Percentiles rank a stretch among this genome's conserved stretches.
phyloP scores from a whole-genome alignment of 2,113 vertebrate species.

The Struthidea cinerea region DNA sequence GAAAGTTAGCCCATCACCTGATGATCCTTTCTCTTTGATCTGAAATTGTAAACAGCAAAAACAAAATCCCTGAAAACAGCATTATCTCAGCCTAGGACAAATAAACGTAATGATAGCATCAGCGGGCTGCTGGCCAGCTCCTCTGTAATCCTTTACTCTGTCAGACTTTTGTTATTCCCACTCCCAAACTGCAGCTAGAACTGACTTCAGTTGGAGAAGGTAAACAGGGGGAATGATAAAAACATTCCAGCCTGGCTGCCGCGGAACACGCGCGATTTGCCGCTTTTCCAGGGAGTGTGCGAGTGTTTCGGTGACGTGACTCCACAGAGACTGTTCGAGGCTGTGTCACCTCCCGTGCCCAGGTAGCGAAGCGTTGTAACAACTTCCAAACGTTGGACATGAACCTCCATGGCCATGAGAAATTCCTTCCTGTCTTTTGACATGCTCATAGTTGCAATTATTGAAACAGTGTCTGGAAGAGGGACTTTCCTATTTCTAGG shows the following conservation, averaged over 20 bases:
- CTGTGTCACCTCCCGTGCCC: accelerated
- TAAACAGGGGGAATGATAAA: slow-evolving; percentile 71
- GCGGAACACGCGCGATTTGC: background rate
- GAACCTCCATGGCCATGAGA: background rate
- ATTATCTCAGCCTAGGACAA: slow-evolving; percentile 74
- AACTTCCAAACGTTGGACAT: background rate
- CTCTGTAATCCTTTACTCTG: slow-evolving; percentile 70
- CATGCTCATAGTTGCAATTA: background rate
- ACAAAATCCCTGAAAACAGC: slow-evolving; percentile 57
- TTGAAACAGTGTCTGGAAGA: background rate
- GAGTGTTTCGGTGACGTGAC: background rate
- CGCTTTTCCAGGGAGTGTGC: background rate
- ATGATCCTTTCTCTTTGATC: slow-evolving; percentile 79
- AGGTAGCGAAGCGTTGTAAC: background rate
- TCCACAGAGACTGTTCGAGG: background rate
- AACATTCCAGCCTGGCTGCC: slow-evolving; percentile 4
- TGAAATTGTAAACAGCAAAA: slow-evolving; percentile 66
- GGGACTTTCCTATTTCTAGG: background rate
- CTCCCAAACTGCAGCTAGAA: slow-evolving; percentile 42
- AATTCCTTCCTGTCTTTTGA: background rate
- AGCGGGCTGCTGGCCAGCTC: slow-evolving; percentile 74
- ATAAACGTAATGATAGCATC: slow-evolving; percentile 77
- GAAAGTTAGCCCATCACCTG: slow-evolving; percentile 76
- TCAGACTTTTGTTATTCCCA: slow-evolving; percentile 62
- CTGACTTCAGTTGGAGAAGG: slow-evolving; percentile 63